Evolutionary conservation across 2,797 vertebrate species (phyloP).

Genomic region (Gastrophryne carolinensis): DNA sequence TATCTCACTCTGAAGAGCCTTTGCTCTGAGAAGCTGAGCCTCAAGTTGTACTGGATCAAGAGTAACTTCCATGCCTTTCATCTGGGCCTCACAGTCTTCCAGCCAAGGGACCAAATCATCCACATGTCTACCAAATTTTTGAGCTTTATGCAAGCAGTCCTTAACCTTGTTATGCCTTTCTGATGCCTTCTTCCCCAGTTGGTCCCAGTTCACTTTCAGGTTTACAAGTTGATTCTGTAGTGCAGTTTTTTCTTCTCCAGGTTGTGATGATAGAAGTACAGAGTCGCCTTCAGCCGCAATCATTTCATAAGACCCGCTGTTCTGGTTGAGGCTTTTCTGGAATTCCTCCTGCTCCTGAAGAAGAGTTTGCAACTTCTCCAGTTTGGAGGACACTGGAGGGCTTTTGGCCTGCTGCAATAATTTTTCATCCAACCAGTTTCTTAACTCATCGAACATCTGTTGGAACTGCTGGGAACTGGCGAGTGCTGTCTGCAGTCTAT

Average conservation of each 20-base stretch:
- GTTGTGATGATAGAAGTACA: constrained; percentile 81
- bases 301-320: constrained; percentile 92
- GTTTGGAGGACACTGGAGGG: constrained; percentile 81
- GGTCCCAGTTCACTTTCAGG: constrained; percentile 87
- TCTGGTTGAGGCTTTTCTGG: constrained; percentile 86
- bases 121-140: constrained; percentile 81
- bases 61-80: constrained; percentile 75
- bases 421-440: constrained; percentile 85
- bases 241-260: constrained; percentile 80
- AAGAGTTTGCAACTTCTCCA: constrained; percentile 77
- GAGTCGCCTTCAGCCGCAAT: constrained; percentile 86
- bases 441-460: constrained; percentile 95
- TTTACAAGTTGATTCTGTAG: constrained; percentile 80
- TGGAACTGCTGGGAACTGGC: constrained; percentile 98
- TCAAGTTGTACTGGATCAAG: constrained; percentile 82
- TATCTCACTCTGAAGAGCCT: constrained; percentile 80
- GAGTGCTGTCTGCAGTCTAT: constrained; percentile 89
- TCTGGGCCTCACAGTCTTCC: constrained; percentile 77
- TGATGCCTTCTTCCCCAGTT: constrained; percentile 74
- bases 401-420: constrained; percentile 68
- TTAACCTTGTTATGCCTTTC: constrained; percentile 79
- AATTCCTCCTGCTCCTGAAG: constrained; percentile 86
- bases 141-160: constrained; percentile 82
- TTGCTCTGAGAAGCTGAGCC: constrained; percentile 79
- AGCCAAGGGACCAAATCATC: constrained; percentile 86